Conservation (phyloP, 2,797 vertebrate genomes). For the Platalea minor region DNA sequence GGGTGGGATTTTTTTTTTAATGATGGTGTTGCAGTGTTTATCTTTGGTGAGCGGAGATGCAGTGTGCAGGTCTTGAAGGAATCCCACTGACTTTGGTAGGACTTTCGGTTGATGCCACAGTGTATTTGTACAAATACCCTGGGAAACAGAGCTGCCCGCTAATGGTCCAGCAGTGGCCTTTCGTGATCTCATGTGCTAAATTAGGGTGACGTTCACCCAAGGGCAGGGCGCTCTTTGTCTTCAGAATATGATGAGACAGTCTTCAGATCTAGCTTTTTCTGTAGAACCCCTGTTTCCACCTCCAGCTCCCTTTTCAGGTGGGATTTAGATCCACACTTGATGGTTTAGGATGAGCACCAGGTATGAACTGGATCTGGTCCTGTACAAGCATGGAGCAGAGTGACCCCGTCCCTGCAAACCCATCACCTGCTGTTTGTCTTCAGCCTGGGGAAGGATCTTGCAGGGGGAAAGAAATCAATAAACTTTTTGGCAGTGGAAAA, state of each 20-base stretch:
- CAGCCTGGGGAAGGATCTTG: background rate
- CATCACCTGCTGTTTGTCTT: accelerated
- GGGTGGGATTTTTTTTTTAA: background rate
- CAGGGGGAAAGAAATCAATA: no score
- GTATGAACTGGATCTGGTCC: background rate
- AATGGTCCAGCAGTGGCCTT: background rate
- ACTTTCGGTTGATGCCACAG: background rate
- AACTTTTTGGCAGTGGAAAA: background rate
- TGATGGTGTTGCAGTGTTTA: background rate
- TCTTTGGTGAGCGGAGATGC: background rate
- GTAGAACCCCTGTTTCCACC: background rate
- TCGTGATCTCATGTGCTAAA: background rate
- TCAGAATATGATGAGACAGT: background rate
- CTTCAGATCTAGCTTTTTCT: background rate
- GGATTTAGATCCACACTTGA: background rate
- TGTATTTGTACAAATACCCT: background rate
- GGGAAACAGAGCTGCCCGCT: background rate
- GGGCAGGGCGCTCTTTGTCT: background rate
- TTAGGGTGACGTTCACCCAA: background rate
- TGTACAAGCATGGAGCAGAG: background rate
- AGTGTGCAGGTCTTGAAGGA: background rate
- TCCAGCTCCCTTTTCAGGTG: background rate
- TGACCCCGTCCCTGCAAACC: background rate
- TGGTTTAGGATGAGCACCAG: background rate
- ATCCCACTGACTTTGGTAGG: background rate